Evolutionary conservation across 2,797 vertebrate species (phyloP), one percentile per base, ranked within the genome.

Genomic region (Lagocephalus sceleratus): DNA sequence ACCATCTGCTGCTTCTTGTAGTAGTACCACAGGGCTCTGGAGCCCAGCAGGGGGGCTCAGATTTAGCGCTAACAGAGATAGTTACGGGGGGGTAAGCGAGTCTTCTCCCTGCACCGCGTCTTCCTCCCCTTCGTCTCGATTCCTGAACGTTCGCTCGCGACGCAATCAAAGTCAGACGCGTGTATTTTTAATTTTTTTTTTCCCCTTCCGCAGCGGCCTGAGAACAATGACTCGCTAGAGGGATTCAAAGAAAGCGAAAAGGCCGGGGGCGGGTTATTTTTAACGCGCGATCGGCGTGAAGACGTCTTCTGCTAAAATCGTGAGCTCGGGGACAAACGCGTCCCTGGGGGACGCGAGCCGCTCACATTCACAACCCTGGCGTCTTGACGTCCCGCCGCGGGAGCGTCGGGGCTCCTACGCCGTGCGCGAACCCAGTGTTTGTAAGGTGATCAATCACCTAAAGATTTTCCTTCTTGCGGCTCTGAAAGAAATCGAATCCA

Each of bases 1-100:
- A 44, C 75, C 86, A 87, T 87, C 83, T 89, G 82, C 73, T 79
- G 74, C 54, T 66, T 62, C 61, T 71, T 73, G 54, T 68, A 80
- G 76, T 51, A 53, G 55, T 56, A 70, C 46, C 53, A 47, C 50
- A 54, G 63, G 29, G 51, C 72, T 68, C 57, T 25, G 51, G 59
- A 61, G 51, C 71, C 47, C 43, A 60, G 64, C 39, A 47, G 60
- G 60, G 60, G 65, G 71, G 75, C 63, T 68, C 57, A 74, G 71
- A 66, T 49, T 12, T 7, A 39, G n/a, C 57, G 57, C 75, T 58
- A 60, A 58, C 51, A 51, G 71, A 67, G 68, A 66, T 38, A 58
- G 57, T 64, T 59, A 54, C 51, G 74, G 60, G 74, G 60, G 79
- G 86, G 82, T 88, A 86, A 85, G 70, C 71, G 59, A 62, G 74